A percentile compares a stretch with the other conserved stretches of the same genome.
Evolutionary conservation across 1,140 invertebrate genomes (phyloP).

Genomic region (Drosophila sp.): DNA sequence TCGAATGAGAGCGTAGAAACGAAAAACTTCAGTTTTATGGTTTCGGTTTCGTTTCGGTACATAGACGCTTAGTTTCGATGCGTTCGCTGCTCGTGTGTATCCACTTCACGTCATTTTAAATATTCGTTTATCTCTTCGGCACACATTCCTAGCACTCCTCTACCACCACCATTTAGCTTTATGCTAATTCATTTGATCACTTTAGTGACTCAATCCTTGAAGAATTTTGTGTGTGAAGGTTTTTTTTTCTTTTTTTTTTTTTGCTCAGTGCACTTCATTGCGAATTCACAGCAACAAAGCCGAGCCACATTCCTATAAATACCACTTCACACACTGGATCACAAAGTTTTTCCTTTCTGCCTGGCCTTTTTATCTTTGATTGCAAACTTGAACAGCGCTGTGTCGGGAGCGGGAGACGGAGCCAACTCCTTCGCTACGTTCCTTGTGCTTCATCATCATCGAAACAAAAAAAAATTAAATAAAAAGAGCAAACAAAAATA

Average conservation of each 20-base stretch:
- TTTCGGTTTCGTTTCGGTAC: background rate
- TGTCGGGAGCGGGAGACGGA: background rate
- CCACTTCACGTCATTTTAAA: background rate
- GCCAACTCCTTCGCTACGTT: conserved; percentile 31
- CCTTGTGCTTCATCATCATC: conserved; percentile 11
- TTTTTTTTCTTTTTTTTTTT: background rate
- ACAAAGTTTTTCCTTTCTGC: conserved; percentile 58
- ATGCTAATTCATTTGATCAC: conserved; percentile 2
- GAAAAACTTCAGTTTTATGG: no score
- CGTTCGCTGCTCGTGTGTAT: no score
- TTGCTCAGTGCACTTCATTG: conserved; percentile 64
- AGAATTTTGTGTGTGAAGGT: background rate
- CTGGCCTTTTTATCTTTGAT: conserved; percentile 64
- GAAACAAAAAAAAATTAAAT: background rate
- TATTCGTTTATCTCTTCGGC: background rate
- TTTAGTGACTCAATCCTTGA: conserved; percentile 25
- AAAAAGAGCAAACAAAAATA: background rate
- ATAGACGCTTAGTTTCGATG: background rate
- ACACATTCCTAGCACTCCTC: background rate
- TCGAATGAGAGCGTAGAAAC: no score
- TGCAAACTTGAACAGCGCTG: conserved; percentile 65
- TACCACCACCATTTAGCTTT: background rate
- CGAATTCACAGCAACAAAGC: conserved; percentile 53
- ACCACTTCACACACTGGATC: conserved; percentile 66
- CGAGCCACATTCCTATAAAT: conserved; percentile 74